A percentile compares a stretch with the other conserved stretches of the same genome.
Conservation (phyloP, 2,113 vertebrate species). For the Heteronetta atricapilla region DNA sequence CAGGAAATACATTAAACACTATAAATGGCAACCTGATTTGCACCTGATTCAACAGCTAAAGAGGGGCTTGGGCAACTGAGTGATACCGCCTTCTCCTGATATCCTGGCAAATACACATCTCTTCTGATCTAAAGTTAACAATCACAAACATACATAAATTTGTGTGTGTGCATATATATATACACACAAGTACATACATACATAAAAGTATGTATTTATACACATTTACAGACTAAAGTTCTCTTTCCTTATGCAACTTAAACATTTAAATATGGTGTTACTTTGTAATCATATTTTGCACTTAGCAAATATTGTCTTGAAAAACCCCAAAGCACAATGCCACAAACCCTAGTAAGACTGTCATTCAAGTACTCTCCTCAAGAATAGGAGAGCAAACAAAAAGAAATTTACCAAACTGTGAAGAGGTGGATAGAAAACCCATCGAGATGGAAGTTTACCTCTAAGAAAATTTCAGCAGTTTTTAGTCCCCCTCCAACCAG, state of each 20-base stretch:
- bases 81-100: not conserved
- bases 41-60: constrained; percentile 34
- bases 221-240: not conserved
- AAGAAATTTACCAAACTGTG: not conserved
- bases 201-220: not conserved
- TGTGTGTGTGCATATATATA: not conserved
- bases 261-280: not conserved
- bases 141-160: not conserved
- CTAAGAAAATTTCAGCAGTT: not conserved
- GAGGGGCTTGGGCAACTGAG: not conserved
- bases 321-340: not conserved
- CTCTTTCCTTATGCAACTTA: not conserved
- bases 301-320: not conserved
- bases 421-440: not conserved
- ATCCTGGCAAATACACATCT: not conserved
- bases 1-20: constrained; percentile 73
- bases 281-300: not conserved
- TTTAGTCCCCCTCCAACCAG: not conserved
- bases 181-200: not conserved
- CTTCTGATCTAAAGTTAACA: not conserved
- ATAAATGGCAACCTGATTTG: constrained; percentile 67
- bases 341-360: not conserved
- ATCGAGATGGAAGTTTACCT: not conserved
- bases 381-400: not conserved
- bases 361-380: not conserved